These are phyloP conservation scores for Masticophis lateralis DNA, from an alignment of 2,797 vertebrate genomes.

Conservation along the genomic window DNA sequence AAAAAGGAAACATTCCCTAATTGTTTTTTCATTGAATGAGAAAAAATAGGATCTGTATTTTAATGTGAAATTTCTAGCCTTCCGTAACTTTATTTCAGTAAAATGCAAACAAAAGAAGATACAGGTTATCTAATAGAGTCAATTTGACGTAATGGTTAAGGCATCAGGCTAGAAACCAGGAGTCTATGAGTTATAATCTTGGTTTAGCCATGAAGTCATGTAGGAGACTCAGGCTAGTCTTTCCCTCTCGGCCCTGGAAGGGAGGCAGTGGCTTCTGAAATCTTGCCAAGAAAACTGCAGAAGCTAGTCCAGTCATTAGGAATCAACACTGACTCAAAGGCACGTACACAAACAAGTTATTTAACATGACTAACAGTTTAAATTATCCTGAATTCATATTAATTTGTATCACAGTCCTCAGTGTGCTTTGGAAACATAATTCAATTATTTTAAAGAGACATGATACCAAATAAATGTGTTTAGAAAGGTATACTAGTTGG, in stretches of 20 bases:
- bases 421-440: not conserved
- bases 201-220: not conserved
- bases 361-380: not conserved
- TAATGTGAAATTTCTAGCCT: not conserved
- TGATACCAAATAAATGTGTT: slow-evolving; percentile 9
- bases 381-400: not conserved
- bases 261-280: not conserved
- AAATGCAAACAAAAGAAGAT: not conserved
- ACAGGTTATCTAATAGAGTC: not conserved
- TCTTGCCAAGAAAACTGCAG: not conserved
- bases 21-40: not conserved
- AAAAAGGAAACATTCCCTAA: not conserved
- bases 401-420: not conserved
- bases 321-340: not conserved
- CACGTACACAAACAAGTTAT: not conserved
- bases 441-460: not conserved
- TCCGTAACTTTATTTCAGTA: not conserved
- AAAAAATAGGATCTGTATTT: not conserved
- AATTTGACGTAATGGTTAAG: not conserved
- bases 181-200: not conserved
- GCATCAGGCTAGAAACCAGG: not conserved
- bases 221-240: not conserved
- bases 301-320: not conserved
- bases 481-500: not conserved
- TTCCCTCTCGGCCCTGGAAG: not conserved